phyloP scores from a whole-genome alignment of 2,888 invertebrate species.

The Meteorus cinctellus region DNA sequence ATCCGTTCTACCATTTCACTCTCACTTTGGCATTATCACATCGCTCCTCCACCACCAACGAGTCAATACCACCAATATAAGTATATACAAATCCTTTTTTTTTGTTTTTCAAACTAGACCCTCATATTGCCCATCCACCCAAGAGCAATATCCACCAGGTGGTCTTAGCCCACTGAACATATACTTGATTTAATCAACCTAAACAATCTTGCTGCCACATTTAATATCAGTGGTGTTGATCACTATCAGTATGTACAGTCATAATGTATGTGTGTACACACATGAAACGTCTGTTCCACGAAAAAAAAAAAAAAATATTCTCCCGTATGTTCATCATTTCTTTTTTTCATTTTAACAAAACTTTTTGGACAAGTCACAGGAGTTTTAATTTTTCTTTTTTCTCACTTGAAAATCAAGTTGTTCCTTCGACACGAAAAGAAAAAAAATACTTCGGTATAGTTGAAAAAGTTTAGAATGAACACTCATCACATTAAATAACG shows the following conservation, averaged over 20 bases:
- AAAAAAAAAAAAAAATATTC: background rate
- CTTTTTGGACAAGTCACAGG: background rate
- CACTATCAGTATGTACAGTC: slow-evolving; percentile 48
- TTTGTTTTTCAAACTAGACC: slow-evolving; percentile 19
- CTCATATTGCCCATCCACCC: slow-evolving; percentile 53
- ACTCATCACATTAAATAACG: slow-evolving; percentile 2
- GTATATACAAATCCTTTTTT: background rate
- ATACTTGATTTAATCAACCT: slow-evolving; percentile 51
- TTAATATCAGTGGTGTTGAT: slow-evolving; percentile 58
- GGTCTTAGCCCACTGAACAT: slow-evolving; percentile 57
- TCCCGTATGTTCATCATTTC: background rate
- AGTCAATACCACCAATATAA: background rate
- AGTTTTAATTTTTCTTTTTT: background rate
- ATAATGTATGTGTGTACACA: background rate
- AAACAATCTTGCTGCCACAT: slow-evolving; percentile 53
- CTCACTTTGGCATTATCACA: background rate
- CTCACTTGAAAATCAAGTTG: background rate
- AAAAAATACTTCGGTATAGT: background rate
- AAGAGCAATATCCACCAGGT: slow-evolving; percentile 56
- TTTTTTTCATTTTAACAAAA: background rate
- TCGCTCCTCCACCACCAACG: background rate
- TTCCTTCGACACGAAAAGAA: background rate
- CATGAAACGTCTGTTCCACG: background rate
- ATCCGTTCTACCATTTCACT: background rate
- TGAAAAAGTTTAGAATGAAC: background rate